Base-by-base conservation (phyloP, 2,888 invertebrate species). In the Drosophila buzzatii region DNA sequence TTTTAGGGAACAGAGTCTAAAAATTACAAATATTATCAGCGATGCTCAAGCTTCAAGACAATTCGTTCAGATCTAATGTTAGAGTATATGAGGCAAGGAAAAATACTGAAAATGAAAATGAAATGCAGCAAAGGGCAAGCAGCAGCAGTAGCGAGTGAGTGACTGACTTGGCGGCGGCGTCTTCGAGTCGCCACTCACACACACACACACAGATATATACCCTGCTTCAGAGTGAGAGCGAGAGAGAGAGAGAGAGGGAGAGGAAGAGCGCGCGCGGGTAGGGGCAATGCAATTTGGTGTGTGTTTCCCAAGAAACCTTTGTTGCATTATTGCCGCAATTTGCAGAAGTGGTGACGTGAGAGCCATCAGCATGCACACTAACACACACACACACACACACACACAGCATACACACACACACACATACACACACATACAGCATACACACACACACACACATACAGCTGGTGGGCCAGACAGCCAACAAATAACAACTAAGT, bases 301-400 rank as follows among this genome's bases (percentile, higher is more conserved):
- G 84, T 85, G 85, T 85, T 85, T 85, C 85, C 85, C 85, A 87
- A 85, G 85, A 85, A 85, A 85, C 85, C 85, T 85, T 85, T 85
- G 85, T 85, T 87, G 85, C 85, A 85, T 85, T 85, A 85, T 85
- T 85, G 85, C 85, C 85, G 85, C 85, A 85, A 85, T 85, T 85
- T 85, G 88, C 88, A 79, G 85, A 85, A 85, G 85, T 85, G 85
- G 85, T 85, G 85, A 85, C 88, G 85, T 85, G 85, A 85, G 85
- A 87, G 85, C 85, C 88, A 85, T 85, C 85, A 85, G 83, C 67
- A 61, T 60, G 67, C 51, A 59, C 65, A 53, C 52, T 63, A 52
- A 66, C 61, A 64, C 65, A 53, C 52, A 66, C 63, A 66, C 61
- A 64, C 20, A 47, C 20, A 58, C 39, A 62, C 14, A 44, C 23